A percentile compares a stretch with the other conserved stretches of the same genome.
phyloP scores from a whole-genome alignment of 1,140 invertebrate genomes.

The Cepaea nemoralis region DNA sequence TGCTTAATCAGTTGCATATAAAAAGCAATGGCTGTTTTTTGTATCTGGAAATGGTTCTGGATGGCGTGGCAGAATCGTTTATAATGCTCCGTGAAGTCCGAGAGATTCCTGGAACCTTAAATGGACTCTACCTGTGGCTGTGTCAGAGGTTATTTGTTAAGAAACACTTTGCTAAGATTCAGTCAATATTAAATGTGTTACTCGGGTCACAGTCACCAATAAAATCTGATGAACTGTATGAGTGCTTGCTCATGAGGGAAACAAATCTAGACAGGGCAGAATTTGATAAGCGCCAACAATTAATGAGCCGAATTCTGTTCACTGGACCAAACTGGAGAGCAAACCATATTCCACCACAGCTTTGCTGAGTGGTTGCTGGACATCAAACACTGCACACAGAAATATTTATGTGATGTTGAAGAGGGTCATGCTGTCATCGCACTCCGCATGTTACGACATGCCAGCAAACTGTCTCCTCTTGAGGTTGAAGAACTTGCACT shows the following conservation, averaged over 20 bases:
- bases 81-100: slow-evolving; percentile 87
- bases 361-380: slow-evolving; percentile 95
- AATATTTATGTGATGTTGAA: slow-evolving; percentile 88
- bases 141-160: slow-evolving; percentile 88
- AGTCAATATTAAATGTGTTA: slow-evolving; percentile 87
- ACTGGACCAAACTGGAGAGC: slow-evolving; percentile 74
- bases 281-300: slow-evolving; percentile 84
- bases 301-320: slow-evolving; percentile 80
- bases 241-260: slow-evolving; percentile 84
- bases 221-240: slow-evolving; percentile 83
- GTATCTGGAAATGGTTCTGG: slow-evolving; percentile 87
- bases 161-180: slow-evolving; percentile 81
- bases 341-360: slow-evolving; percentile 85
- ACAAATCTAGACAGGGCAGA: slow-evolving; percentile 85
- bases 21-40: slow-evolving; percentile 96
- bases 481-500: slow-evolving; percentile 76
- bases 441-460: slow-evolving; percentile 83
- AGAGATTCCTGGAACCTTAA: slow-evolving; percentile 94
- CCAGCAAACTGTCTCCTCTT: slow-evolving; percentile 73
- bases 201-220: slow-evolving; percentile 88
- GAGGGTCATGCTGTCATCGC: slow-evolving; percentile 92
- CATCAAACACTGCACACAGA: slow-evolving; percentile 96
- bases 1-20: slow-evolving; percentile 94
- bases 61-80: slow-evolving; percentile 92
- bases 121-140: slow-evolving; percentile 94